Evolutionary conservation across 2,797 vertebrate genomes (phyloP), one percentile per base, ranked within the genome.

Genomic region (Borostomias antarcticus): DNA sequence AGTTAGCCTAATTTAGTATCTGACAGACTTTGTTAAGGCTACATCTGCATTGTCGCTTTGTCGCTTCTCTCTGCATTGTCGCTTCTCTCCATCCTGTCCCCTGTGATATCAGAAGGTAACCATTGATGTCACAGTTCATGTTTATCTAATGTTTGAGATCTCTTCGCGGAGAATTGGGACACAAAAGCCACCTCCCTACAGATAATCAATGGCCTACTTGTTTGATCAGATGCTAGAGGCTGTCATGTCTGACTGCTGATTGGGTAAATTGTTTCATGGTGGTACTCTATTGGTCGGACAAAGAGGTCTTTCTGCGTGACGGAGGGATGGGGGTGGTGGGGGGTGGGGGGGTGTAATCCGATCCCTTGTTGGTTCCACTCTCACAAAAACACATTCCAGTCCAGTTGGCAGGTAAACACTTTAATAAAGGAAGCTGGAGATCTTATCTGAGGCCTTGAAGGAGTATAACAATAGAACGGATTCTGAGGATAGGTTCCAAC

Each of bases 341-440:
- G 52, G 60, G 52, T 19, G 51, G 30, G 26, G 60, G 11, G 40
- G 13, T 43, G 40, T 17, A 69, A 73, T 33, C n/a, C 52, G 48
- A 65, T 48, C 43, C 52, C 28, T 19, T 40, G 10, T 17, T 56
- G 57, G 30, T 66, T 26, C 54, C 28, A 7, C 5, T 71, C 59
- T 37, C 32, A 50, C 19, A 50, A 69, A 66, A 61, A 56, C 64
- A 45, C 64, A 50, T 63, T 74, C 57, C 25, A 53, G 35, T 74
- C 53, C 29, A 58, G 43, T 73, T 60, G n/a, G 52, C 62, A 73
- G 53, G 60, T 67, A 48, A 54, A 64, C 29, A 40, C 48, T 73
- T 72, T 54, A 70, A 71, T 70, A 66, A 60, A 69, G 53, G 47
- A 35, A 58, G 73, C 32, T 66, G 50, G 50, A 74, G 62, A 75